These are phyloP conservation scores for Heteromyza rotundicornis DNA, from an alignment of 2,888 invertebrate species.

Conservation along the genomic window DNA sequence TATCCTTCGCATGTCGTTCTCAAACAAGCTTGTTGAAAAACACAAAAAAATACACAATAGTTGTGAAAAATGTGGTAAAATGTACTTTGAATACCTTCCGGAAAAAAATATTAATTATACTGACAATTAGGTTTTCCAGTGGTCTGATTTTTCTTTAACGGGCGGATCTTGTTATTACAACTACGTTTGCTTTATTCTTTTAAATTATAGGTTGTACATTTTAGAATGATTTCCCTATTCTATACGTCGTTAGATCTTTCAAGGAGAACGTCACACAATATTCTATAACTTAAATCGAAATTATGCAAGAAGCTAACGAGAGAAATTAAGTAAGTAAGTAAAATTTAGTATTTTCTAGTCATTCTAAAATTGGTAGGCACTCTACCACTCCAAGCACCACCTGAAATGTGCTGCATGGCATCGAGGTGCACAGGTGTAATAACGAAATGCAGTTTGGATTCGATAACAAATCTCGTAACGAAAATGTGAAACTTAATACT, in stretches of 20 bases:
- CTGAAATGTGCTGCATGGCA: no score
- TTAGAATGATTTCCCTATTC: not conserved
- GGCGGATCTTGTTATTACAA: not conserved
- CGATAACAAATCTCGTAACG: no score
- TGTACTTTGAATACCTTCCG: constrained; percentile 41
- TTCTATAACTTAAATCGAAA: no score
- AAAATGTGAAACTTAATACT: constrained; percentile 37
- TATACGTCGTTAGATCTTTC: constrained; percentile 23
- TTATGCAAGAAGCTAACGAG: no score
- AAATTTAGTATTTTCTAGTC: no score
- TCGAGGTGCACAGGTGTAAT: constrained; percentile 8
- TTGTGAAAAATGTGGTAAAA: constrained; percentile 2
- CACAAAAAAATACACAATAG: constrained; percentile 13
- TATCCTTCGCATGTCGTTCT: constrained; percentile 38
- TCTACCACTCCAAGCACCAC: no score
- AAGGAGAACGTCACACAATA: no score
- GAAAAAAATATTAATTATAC: constrained; percentile 48
- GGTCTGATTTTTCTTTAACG: no score
- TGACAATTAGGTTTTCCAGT: not conserved
- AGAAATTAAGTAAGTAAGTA: no score
- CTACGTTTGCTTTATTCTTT: not conserved
- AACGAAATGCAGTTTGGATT: no score
- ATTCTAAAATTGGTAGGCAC: no score
- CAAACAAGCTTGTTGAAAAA: constrained; percentile 43
- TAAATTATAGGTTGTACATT: not conserved